phyloP scores from a whole-genome alignment of 2,888 invertebrate genomes.

The Nemotelus pantherinus region DNA sequence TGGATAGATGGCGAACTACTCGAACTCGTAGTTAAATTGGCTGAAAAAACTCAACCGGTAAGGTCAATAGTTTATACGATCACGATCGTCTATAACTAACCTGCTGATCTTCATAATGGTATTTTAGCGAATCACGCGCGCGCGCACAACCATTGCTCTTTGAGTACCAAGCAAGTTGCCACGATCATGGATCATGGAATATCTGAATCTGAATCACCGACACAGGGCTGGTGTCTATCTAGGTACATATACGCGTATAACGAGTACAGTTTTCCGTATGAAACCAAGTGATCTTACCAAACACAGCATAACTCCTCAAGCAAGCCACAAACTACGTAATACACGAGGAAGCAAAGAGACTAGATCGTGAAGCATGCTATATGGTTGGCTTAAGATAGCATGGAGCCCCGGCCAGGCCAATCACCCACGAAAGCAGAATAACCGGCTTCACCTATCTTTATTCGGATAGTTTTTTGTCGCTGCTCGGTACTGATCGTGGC shows the following conservation, averaged over 20 bases:
- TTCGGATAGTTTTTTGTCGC: conserved; percentile 1
- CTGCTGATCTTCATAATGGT: conserved; percentile 32
- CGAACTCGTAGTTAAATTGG: background rate
- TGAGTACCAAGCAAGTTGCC: conserved; percentile 4
- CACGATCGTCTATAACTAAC: conserved; percentile 35
- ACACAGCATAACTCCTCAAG: background rate
- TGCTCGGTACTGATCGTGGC: background rate
- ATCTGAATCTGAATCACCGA: conserved; percentile 7
- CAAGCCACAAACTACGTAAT: background rate
- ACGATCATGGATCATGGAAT: conserved; percentile 28
- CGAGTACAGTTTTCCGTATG: too few relatives aligned
- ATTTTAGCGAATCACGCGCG: conserved; percentile 36
- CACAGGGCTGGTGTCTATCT: background rate
- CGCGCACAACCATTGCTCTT: conserved; percentile 11
- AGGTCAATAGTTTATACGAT: conserved; percentile 41
- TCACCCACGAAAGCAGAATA: conserved; percentile 44
- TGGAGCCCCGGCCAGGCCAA: conserved; percentile 38
- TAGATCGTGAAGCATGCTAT: background rate
- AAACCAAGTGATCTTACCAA: too few relatives aligned
- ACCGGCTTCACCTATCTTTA: conserved; percentile 34
- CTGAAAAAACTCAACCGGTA: background rate
- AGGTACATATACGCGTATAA: too few relatives aligned
- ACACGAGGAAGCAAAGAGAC: conserved; percentile 10
- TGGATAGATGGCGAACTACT: background rate
- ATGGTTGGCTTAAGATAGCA: background rate